Base-by-base conservation (phyloP, 2,888 invertebrate genomes). In the Zaprionus lineosus region DNA sequence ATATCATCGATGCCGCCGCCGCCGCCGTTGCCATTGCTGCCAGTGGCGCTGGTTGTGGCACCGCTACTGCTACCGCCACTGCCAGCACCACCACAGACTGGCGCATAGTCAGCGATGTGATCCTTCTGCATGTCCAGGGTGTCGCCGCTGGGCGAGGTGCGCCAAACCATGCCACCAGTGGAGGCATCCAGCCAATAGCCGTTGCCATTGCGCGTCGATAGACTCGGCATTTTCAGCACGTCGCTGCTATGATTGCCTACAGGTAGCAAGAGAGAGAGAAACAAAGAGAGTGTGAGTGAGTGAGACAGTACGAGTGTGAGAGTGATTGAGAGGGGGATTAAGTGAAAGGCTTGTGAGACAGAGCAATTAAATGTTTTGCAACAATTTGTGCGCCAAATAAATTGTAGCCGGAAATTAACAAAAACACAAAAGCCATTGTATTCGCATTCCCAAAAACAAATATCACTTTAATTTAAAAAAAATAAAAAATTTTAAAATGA, bases 151-250 rank as follows among this genome's bases (percentile, higher is more conserved):
- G 88, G 87, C 48, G 88, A 78, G 44, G 89, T 87, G 47, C 89
- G 89, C 90, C 90, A 90, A 28, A 90, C 89, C 88, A 90, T 89
- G 64, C 90, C 90, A 14, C 89, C 89, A 14, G 88, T 84, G 15
- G 90, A 88, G 53, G 90, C 88, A 72, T 90, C 90, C 70, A 90
- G 84, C 90, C 90, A 90, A 78, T 89, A 90, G 57, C 90, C 90
- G 66, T 90, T 90, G 18, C 85, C 88, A 68, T 81, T 87, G 57
- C 88, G 88, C 58, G 89, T 87, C 77, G 90, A 89, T 78, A 90
- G 84, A 77, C 88, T 90, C 68, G 90, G 89, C 88, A 90, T 89
- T 89, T 90, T 90, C 56, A 90, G 87, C 70, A 89, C 89, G 78
- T 89, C 89, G 78, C 84, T 90, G 51, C 90, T 85, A 81, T 90